Percentiles rank a stretch among this genome's conserved stretches.
Conservation (phyloP, 1,140 invertebrate genomes). For the Nasonia vitripennis region DNA sequence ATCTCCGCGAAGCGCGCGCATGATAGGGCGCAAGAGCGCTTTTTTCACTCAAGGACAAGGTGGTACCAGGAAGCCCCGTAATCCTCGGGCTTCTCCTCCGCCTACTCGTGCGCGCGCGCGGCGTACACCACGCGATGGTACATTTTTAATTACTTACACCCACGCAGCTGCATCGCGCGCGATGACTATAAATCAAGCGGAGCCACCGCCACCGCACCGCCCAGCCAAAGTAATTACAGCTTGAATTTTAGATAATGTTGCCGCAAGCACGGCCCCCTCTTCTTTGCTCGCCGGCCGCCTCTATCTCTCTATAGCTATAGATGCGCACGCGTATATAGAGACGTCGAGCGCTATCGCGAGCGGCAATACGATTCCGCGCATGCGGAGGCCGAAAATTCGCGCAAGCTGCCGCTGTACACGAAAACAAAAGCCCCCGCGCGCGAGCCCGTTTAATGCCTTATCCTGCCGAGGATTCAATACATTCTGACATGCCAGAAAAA, state of each 20-base stretch:
- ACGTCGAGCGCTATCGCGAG: conserved; percentile 54
- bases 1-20: conserved; percentile 21
- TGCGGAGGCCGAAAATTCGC: conserved; percentile 36
- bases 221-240: conserved; percentile 76
- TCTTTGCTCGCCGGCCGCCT: conserved; percentile 49
- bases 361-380: conserved; percentile 60
- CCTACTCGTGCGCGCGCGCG: conserved; percentile 15
- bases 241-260: conserved; percentile 77
- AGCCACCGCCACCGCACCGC: conserved; percentile 71
- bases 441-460: conserved; percentile 50
- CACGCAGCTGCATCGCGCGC: conserved; percentile 75
- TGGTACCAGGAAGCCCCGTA: conserved; percentile 58
- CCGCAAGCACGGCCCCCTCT: conserved; percentile 71
- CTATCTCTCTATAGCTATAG: conserved; percentile 26
- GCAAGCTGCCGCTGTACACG: conserved; percentile 57
- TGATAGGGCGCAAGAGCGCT: not conserved
- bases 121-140: conserved; percentile 73
- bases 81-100: conserved; percentile 45
- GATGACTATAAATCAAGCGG: conserved; percentile 76
- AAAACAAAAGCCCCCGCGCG: conserved; percentile 51
- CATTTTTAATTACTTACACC: conserved; percentile 77
- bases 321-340: not conserved
- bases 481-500: conserved; percentile 54
- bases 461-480: conserved; percentile 52
- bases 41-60: conserved; percentile 68